Conservation (phyloP, 2,797 vertebrate genomes). For the Danio albolineatus region DNA sequence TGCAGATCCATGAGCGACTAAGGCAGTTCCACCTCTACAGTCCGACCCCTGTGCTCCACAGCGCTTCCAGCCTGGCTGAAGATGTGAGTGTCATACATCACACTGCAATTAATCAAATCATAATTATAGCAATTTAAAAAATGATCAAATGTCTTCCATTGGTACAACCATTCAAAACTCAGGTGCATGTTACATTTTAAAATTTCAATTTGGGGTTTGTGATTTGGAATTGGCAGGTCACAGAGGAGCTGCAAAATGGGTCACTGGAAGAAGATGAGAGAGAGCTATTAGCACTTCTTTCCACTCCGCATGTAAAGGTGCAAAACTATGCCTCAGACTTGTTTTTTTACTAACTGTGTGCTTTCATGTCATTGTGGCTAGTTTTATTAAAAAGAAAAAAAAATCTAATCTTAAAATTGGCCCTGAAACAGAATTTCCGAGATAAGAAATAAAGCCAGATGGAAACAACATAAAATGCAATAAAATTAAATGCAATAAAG, state of each 20-base stretch:
- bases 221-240: conserved; percentile 77
- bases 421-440: neutral
- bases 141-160: too few relatives aligned
- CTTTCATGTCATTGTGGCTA: neutral
- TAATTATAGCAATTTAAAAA: neutral
- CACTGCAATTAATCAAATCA: neutral
- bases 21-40: conserved; percentile 89
- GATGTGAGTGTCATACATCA: conserved; percentile 82
- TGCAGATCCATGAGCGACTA: conserved; percentile 92
- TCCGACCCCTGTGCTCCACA: conserved; percentile 88
- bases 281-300: conserved; percentile 89
- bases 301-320: conserved; percentile 92
- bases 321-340: neutral
- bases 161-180: neutral
- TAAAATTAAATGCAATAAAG: too few relatives aligned
- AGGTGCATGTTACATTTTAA: neutral
- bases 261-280: conserved; percentile 84
- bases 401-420: neutral
- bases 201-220: neutral
- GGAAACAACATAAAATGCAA: neutral
- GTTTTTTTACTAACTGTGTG: neutral
- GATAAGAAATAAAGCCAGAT: neutral
- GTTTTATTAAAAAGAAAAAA: neutral
- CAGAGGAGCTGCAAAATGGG: conserved; percentile 89
- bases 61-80: conserved; percentile 88